These are phyloP conservation scores for Hippocampus guttulatus DNA, from an alignment of 2,113 vertebrate genomes.

Conservation along the genomic window DNA sequence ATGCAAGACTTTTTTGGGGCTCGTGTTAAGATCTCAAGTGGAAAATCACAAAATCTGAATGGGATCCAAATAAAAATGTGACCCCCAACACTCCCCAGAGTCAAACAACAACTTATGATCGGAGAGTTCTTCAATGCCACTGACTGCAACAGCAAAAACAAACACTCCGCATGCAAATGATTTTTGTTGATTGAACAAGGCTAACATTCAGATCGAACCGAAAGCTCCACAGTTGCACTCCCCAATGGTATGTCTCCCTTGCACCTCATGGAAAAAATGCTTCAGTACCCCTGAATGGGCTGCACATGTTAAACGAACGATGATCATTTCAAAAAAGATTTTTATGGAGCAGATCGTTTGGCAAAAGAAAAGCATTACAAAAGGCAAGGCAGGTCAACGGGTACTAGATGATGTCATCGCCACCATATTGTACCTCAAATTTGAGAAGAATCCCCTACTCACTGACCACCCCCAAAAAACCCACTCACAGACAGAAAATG, in stretches of 20 bases:
- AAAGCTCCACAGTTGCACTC: constrained; percentile 16
- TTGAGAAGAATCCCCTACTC: too few species aligned
- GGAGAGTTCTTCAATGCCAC: background rate
- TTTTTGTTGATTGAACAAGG: too few species aligned
- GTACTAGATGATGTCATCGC: background rate
- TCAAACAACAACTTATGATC: background rate
- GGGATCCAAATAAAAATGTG: background rate
- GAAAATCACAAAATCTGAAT: too few species aligned
- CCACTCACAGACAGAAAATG: too few species aligned
- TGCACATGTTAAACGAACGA: constrained; percentile 46
- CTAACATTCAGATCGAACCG: background rate
- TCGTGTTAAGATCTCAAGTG: too few species aligned
- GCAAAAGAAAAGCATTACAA: constrained; percentile 30
- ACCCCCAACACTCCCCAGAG: background rate
- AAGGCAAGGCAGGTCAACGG: background rate
- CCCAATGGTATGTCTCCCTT: constrained; percentile 13
- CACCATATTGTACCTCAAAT: background rate
- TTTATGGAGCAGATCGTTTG: background rate
- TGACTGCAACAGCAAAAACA: background rate
- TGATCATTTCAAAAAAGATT: constrained; percentile 44
- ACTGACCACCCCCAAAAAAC: too few species aligned
- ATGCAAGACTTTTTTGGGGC: too few species aligned
- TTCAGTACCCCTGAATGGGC: constrained; percentile 33
- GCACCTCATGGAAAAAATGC: constrained; percentile 38
- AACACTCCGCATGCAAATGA: background rate